Percentiles rank a stretch among this genome's conserved stretches.
Evolutionary conservation across 1,140 invertebrate species (phyloP).

Genomic region (Heliconius hewitsoni): DNA sequence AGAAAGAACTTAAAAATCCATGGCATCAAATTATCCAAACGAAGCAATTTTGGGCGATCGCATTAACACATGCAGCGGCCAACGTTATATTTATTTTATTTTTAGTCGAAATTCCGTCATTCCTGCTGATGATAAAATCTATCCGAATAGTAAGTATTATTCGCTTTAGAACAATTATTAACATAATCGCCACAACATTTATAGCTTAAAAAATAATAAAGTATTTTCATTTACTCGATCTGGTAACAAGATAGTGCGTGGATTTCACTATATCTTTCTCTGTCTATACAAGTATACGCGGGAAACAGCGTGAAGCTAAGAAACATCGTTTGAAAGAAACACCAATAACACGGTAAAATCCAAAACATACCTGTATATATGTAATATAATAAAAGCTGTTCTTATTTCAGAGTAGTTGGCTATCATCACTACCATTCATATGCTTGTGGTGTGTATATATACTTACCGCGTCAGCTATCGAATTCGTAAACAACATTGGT

Average conservation of each 20-base stretch:
- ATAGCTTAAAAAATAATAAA: too few relatives aligned
- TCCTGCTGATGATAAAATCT: constrained; percentile 29
- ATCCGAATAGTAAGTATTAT: constrained; percentile 38
- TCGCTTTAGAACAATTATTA: neutral
- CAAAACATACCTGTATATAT: neutral
- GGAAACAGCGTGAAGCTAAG: too few relatives aligned
- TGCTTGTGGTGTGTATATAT: constrained; percentile 47
- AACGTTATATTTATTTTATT: constrained; percentile 60
- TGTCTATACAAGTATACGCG: too few relatives aligned
- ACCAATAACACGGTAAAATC: too few relatives aligned
- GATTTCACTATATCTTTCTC: too few relatives aligned
- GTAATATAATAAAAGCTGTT: neutral
- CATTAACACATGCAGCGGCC: constrained; percentile 50
- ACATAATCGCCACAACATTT: neutral
- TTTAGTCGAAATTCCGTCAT: constrained; percentile 54
- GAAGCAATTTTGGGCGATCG: constrained; percentile 53
- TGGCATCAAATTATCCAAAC: constrained; percentile 54
- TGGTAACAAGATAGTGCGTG: too few relatives aligned
- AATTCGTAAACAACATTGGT: constrained; percentile 51
- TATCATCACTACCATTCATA: constrained; percentile 49
- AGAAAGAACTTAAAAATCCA: constrained; percentile 53
- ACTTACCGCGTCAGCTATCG: constrained; percentile 45
- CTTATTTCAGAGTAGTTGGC: constrained; percentile 50
- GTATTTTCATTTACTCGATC: too few relatives aligned
- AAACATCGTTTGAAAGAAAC: too few relatives aligned